Evolutionary conservation across 2,113 vertebrate species (phyloP), one percentile per base, ranked within the genome.

Genomic region (Nothobranchius furzeri): DNA sequence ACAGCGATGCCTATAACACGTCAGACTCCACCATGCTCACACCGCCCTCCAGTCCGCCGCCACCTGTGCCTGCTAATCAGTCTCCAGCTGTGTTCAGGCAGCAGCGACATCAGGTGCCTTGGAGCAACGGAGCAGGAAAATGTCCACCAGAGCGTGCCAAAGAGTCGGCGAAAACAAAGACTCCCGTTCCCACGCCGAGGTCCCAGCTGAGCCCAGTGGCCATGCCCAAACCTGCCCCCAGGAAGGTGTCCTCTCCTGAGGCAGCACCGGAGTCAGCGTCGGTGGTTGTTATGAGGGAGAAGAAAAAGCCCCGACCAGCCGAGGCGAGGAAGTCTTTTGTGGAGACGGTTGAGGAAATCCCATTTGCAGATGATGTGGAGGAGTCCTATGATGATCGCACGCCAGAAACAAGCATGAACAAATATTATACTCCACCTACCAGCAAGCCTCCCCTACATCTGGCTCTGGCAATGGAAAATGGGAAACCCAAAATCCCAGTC

Each of bases 261-360:
- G 58, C 65, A 1, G 70, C 63, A 0, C 56, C 70, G 0, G 73
- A 70, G 49, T 9, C 30, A 1, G 47, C 54, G 63, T 66, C 67
- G 0, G 76, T 70, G 48, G 62, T 83, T 45, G 81, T 93, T 35
- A 90, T 92, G 92, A 90, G 89, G 36, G 94, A 95, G 57, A 60
- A 93, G 0, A 73, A 90, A 45, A 93, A 89, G 12, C 79, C 91
- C 1, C 86, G 79, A 4, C 88, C 85, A 0, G 91, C 92, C 0
- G 91, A 94, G 0, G 82, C 79, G 0, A 90, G 96, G 8, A 98
- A 98, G 74, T 99, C 98, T 0, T 98, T 99, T 5, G 96, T 95
- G 1, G 97, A 99, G 90, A 97, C 95, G 0, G 95, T 98, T 58
- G 98, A 95, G 6, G 98, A 99, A 85, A 99, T 99, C 73, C 98